Evolutionary conservation across 92 coral and sea anemone genomes (phyloP).

Genomic region (Parazoanthus swiftii): DNA sequence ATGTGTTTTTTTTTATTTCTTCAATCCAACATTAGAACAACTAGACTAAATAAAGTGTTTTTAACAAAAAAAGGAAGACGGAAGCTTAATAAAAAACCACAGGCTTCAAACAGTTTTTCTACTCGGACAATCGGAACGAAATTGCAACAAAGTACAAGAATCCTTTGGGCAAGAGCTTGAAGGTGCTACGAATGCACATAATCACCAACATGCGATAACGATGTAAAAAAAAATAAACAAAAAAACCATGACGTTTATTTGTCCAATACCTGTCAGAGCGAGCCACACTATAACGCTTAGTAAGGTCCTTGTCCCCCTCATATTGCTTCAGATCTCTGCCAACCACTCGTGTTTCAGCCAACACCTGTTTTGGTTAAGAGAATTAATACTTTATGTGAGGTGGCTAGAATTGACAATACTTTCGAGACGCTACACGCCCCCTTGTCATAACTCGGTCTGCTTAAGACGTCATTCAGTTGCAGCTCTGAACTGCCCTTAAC

Average conservation of each 20-base stretch:
- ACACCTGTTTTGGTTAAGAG: constrained; percentile 55
- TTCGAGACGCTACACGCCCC: neutral
- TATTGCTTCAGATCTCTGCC: constrained; percentile 10
- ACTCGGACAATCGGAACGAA: neutral
- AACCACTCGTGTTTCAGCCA: neutral
- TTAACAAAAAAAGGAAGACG: neutral
- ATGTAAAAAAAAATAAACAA: neutral
- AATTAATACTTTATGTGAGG: constrained; percentile 55
- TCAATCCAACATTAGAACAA: neutral
- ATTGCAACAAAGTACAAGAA: too few relatives aligned
- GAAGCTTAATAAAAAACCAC: neutral
- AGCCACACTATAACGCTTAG: neutral
- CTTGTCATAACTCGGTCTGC: neutral
- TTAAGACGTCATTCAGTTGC: neutral
- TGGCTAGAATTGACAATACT: constrained; percentile 8
- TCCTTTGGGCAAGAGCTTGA: neutral
- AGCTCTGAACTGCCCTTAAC: neutral
- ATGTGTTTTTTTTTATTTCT: neutral
- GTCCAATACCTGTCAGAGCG: constrained; percentile 17
- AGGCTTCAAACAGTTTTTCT: neutral
- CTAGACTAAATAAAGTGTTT: neutral
- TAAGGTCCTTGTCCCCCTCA: neutral
- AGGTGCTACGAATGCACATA: neutral
- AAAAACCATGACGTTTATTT: neutral
- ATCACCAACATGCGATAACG: neutral